phyloP scores from a whole-genome alignment of 2,888 invertebrate genomes.

The Latrodectus hesperus region DNA sequence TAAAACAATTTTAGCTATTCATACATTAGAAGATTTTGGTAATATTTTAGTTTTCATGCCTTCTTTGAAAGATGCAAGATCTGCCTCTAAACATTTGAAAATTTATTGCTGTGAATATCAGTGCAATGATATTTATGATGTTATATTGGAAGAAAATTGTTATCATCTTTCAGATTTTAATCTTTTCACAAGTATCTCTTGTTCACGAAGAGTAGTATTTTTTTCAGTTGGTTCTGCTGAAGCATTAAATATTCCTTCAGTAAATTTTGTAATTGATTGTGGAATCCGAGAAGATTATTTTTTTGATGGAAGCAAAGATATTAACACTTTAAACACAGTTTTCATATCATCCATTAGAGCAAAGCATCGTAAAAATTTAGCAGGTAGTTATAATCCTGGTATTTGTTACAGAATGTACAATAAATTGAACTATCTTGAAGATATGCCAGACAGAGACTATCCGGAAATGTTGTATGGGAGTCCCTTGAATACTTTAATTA shows the following conservation, averaged over 20 bases:
- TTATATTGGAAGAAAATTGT: conserved; percentile 37
- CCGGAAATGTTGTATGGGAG: conserved; percentile 43
- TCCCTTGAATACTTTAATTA: conserved; percentile 45
- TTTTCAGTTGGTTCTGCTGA: conserved; percentile 23
- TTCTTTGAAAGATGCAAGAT: conserved; percentile 16
- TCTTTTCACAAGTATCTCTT: background rate
- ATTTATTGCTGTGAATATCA: background rate
- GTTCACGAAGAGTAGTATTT: conserved; percentile 17
- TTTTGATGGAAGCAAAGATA: conserved; percentile 24
- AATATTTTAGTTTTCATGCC: conserved; percentile 52
- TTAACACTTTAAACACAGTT: conserved; percentile 17
- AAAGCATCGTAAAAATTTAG: conserved; percentile 30
- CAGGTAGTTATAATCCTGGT: conserved; percentile 22
- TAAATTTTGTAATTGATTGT: conserved; percentile 50
- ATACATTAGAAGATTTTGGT: conserved; percentile 36
- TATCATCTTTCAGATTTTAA: background rate
- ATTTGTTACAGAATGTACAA: conserved; percentile 50
- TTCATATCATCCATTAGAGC: conserved; percentile 40
- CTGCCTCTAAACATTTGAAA: background rate
- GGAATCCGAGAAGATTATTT: conserved; percentile 14
- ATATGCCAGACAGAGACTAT: conserved; percentile 26
- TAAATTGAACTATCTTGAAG: conserved; percentile 39
- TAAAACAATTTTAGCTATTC: conserved; percentile 34
- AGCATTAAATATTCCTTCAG: conserved; percentile 26
- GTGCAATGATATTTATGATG: conserved; percentile 5